Percentiles rank a stretch among this genome's conserved stretches.
phyloP scores from a whole-genome alignment of 1,140 invertebrate genomes.

The Bombyx mori region ASM3026992v2 NC_085121.1:1875001-1875500 shows the following conservation, averaged over 20 bases:
- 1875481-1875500: no score
- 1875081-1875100: conserved; percentile 39
- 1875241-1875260: conserved; percentile 56
- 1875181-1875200: conserved; percentile 48
- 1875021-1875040: no score
- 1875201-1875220: conserved; percentile 45
- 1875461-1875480: no score
- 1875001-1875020: no score
- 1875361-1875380: conserved; percentile 35
- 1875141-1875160: conserved; percentile 52
- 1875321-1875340: conserved; percentile 48
- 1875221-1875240: conserved; percentile 59
- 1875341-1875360: conserved; percentile 29
- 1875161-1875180: conserved; percentile 55
- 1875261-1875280: conserved; percentile 60
- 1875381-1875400: conserved; percentile 40
- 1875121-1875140: conserved; percentile 55
- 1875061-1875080: conserved; percentile 21
- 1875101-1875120: conserved; percentile 40
- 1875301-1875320: conserved; percentile 53
- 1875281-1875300: conserved; percentile 59
- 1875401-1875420: background rate
- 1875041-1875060: conserved; percentile 16
- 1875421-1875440: no score
- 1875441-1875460: no score